These are phyloP conservation scores for Acromyrmex echinatior DNA, from an alignment of 1,140 invertebrate species.

Conservation along the genomic window DNA sequence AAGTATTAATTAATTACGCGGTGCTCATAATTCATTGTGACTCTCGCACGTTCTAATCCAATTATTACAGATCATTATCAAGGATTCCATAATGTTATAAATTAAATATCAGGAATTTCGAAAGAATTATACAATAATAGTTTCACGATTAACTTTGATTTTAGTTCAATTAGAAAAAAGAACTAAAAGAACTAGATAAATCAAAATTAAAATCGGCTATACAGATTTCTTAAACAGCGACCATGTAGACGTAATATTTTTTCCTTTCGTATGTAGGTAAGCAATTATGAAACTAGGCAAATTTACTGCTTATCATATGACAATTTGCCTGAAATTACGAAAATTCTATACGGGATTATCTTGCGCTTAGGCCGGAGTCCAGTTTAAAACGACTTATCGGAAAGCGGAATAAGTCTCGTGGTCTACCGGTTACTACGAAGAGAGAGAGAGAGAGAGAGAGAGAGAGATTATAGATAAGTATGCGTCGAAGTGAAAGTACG, in stretches of 20 bases:
- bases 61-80: slow-evolving; percentile 32
- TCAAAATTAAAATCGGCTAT: neutral
- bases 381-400: slow-evolving; percentile 46
- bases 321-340: slow-evolving; percentile 17
- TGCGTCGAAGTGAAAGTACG: slow-evolving; percentile 51
- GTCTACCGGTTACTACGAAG: neutral
- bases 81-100: slow-evolving; percentile 1
- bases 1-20: slow-evolving; percentile 46
- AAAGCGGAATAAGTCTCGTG: slow-evolving; percentile 15
- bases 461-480: slow-evolving; percentile 59
- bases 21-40: slow-evolving; percentile 12
- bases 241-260: neutral
- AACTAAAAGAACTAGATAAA: neutral
- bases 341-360: slow-evolving; percentile 6
- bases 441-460: neutral
- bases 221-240: neutral
- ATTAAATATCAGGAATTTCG: neutral
- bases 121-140: neutral
- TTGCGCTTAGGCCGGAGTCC: slow-evolving; percentile 16
- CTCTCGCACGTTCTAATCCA: slow-evolving; percentile 26
- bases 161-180: neutral
- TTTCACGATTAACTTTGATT: neutral
- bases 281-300: neutral
- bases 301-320: neutral
- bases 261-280: neutral